phyloP scores from a whole-genome alignment of 2,113 vertebrate species.

The Podiceps cristatus region DNA sequence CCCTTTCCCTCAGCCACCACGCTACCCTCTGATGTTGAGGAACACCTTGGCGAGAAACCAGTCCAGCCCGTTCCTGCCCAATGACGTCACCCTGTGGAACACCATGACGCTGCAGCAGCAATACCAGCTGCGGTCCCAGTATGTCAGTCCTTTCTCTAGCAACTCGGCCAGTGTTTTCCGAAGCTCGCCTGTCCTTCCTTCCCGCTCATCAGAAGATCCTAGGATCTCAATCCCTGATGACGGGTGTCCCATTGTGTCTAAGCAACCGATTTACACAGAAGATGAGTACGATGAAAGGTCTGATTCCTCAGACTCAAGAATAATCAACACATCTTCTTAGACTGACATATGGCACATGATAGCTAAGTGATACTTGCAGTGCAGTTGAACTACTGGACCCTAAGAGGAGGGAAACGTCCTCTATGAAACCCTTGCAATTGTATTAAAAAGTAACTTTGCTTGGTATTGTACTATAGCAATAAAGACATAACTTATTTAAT shows the following conservation, averaged over 20 bases:
- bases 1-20: conserved; percentile 91
- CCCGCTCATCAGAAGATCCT: conserved; percentile 85
- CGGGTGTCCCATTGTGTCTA: conserved; percentile 85
- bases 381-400: conserved; percentile 31
- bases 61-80: conserved; percentile 89
- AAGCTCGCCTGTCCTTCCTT: conserved; percentile 83
- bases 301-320: conserved; percentile 93
- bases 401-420: neutral
- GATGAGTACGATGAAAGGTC: conserved; percentile 96
- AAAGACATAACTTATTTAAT: conserved; percentile 80
- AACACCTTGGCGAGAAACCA: conserved; percentile 91
- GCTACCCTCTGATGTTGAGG: conserved; percentile 93
- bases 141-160: conserved; percentile 90
- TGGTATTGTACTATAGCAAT: conserved; percentile 77
- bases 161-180: conserved; percentile 84
- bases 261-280: conserved; percentile 90
- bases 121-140: conserved; percentile 95
- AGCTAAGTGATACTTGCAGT: conserved; percentile 21
- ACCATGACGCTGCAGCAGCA: conserved; percentile 98
- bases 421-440: conserved; percentile 15
- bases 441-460: conserved; percentile 70
- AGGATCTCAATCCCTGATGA: conserved; percentile 88
- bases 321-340: conserved; percentile 91
- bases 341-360: neutral
- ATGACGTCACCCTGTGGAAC: conserved; percentile 96